These are phyloP conservation scores for Ooceraea biroi DNA, from an alignment of 1,140 invertebrate species.

Conservation along the genomic window DNA sequence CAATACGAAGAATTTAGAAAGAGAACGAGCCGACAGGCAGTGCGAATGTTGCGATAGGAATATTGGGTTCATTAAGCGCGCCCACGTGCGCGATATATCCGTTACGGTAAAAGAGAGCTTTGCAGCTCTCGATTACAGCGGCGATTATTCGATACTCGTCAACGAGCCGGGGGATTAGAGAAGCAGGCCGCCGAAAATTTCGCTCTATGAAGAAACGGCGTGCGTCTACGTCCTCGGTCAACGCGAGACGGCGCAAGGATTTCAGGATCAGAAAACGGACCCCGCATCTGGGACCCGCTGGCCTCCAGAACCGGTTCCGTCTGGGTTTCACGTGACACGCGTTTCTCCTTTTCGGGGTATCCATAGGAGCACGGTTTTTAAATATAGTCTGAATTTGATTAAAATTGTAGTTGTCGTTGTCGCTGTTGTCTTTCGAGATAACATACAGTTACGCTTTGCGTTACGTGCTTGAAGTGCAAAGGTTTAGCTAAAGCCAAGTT, in stretches of 20 bases:
- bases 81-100: constrained; percentile 6
- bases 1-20: background rate
- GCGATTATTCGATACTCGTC: constrained; percentile 47
- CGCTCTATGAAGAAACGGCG: constrained; percentile 28
- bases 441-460: background rate
- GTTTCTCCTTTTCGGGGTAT: constrained; percentile 71
- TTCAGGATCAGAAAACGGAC: constrained; percentile 70
- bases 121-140: constrained; percentile 59
- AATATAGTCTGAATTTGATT: constrained; percentile 48
- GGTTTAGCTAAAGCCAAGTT: no score
- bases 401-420: constrained; percentile 41
- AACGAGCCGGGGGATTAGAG: constrained; percentile 39
- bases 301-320: constrained; percentile 70
- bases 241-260: constrained; percentile 60
- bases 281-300: constrained; percentile 63
- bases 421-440: background rate
- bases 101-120: no score
- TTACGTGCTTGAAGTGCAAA: no score
- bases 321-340: constrained; percentile 65
- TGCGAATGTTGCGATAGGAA: background rate
- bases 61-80: constrained; percentile 5
- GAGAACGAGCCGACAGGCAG: background rate
- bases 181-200: constrained; percentile 56
- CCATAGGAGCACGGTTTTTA: constrained; percentile 46
- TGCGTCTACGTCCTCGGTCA: constrained; percentile 35